Base-by-base conservation (phyloP, 2,888 invertebrate genomes). In the Caenorhabditis wallacei region DNA sequence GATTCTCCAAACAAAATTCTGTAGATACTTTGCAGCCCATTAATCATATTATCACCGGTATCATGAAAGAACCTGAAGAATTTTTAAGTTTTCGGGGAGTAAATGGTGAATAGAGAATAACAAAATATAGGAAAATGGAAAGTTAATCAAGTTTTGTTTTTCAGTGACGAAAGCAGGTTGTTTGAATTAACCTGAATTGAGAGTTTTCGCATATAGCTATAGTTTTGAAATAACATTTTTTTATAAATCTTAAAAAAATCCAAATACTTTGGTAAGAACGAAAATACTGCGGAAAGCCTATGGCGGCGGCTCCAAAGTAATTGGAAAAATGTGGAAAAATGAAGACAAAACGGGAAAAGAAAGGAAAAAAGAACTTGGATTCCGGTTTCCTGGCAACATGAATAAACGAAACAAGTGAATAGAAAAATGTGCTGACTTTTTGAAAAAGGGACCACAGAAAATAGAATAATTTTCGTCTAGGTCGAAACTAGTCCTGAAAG, bases 11-110 rank as follows among this genome's bases (percentile, higher is more conserved):
- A 37, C 71, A 78, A 46, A 78, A 48, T 53, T 71, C 64, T 20
- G 79, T 35, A 20, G 82, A 82, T 30, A 79, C 51, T 26, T 51
- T 70, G 63, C 82, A 82, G 59, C 82, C 82, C 82, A 82, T 82
- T 70, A 78, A 82, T 37, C 79, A 82, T 79, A 35, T 24, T 68
- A 46, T 68, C 57, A 40, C 66, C 66, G 66, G 66, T 76, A 20
- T 13, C 53, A 69, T 53, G 22, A n/a, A 18, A 61, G 48, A 24
- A 37, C 35, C 30, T n/a, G 48, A 40, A 59, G 35, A 51, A 51
- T 22, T 35, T 51, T 35, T 1, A 26, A 40, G n/a, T n/a, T n/a
- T n/a, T n/a, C n/a, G n/a, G n/a, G n/a, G n/a, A n/a, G n/a, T n/a
- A n/a, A n/a, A n/a, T n/a, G n/a, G n/a, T n/a, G n/a, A n/a, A n/a